Conservation (phyloP, 1,140 invertebrate species). For the Phocides pigmalion region DNA sequence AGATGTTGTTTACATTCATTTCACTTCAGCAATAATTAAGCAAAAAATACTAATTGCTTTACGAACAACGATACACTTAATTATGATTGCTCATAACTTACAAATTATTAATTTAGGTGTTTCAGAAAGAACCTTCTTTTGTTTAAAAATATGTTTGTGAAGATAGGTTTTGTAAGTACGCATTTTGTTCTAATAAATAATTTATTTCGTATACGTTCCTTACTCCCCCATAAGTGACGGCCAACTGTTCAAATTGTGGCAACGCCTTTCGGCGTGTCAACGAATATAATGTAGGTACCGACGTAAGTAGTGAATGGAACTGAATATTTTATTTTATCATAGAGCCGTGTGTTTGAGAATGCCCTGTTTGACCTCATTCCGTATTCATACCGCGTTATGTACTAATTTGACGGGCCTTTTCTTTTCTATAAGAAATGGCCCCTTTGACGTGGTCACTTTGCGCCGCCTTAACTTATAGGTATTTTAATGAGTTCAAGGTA, state of each 20-base stretch:
- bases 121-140: background rate
- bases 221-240: constrained; percentile 42
- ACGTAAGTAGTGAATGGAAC: constrained; percentile 72
- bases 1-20: too few species aligned
- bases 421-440: constrained; percentile 47
- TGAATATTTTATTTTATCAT: constrained; percentile 80
- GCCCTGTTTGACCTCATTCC: constrained; percentile 78
- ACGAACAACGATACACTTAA: too few species aligned
- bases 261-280: constrained; percentile 68
- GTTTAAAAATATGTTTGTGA: background rate
- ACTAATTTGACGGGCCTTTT: constrained; percentile 58
- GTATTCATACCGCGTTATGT: constrained; percentile 78
- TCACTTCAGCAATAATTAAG: too few species aligned
- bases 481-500: constrained; percentile 18
- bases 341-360: constrained; percentile 70
- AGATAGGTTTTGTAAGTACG: background rate
- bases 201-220: constrained; percentile 32
- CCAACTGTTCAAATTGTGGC: constrained; percentile 74
- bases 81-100: too few species aligned
- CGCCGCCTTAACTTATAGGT: constrained; percentile 35
- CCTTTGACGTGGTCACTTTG: constrained; percentile 41
- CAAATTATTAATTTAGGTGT: too few species aligned
- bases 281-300: constrained; percentile 61
- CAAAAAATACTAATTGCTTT: too few species aligned
- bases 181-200: constrained; percentile 1